These are phyloP conservation scores for Trichomalopsis sarcophagae DNA, from an alignment of 1,140 invertebrate species.

Conservation along the genomic window DNA sequence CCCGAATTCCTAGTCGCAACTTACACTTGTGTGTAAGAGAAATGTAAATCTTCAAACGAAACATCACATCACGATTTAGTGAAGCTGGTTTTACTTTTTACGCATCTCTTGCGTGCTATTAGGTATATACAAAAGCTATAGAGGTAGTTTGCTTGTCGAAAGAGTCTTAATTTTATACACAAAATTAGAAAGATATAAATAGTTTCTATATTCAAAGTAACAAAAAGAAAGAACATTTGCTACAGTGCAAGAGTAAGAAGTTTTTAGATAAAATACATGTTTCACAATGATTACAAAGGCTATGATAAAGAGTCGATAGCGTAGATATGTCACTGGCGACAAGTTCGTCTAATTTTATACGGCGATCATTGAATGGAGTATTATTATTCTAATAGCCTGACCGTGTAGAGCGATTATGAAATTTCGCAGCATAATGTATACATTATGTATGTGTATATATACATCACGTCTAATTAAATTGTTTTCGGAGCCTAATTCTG, in stretches of 20 bases:
- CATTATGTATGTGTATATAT: conserved; percentile 5
- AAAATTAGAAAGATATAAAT: too few relatives aligned
- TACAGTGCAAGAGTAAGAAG: not conserved
- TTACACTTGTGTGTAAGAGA: not conserved
- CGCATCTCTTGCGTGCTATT: too few relatives aligned
- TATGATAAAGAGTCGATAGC: not conserved
- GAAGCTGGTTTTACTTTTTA: too few relatives aligned
- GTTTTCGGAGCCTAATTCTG: not conserved
- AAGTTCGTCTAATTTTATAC: conserved; percentile 17
- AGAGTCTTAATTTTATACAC: not conserved
- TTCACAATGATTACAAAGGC: not conserved
- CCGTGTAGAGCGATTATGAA: not conserved
- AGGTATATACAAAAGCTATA: not conserved
- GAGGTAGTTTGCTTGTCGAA: not conserved
- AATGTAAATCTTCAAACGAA: not conserved
- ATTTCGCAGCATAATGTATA: not conserved
- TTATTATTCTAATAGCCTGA: not conserved
- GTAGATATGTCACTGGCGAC: not conserved
- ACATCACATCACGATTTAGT: not conserved
- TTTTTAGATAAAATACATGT: not conserved
- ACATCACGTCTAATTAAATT: not conserved
- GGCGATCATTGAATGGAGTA: conserved; percentile 16
- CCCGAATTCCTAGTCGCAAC: not conserved
- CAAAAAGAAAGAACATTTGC: not conserved
- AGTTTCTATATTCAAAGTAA: too few relatives aligned